Evolutionary conservation across 1,140 invertebrate species (phyloP).

Genomic region (Heliconius eleuchia): DNA sequence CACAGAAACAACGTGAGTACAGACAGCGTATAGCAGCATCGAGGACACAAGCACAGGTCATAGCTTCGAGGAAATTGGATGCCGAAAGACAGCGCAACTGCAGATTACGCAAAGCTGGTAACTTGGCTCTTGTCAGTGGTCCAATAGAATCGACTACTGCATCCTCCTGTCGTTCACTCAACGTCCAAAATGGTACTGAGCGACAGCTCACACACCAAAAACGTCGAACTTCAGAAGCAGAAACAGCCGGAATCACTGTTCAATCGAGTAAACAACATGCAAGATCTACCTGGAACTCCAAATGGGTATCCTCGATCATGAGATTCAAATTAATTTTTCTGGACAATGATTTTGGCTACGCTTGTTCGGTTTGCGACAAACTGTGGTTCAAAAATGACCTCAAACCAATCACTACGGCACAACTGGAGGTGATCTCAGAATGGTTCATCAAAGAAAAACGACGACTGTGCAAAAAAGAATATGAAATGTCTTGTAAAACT

Average conservation of each 20-base stretch:
- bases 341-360: slow-evolving; percentile 53
- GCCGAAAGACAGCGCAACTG: slow-evolving; percentile 43
- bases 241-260: slow-evolving; percentile 39
- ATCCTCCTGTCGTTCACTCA: slow-evolving; percentile 28
- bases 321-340: slow-evolving; percentile 44
- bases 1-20: slow-evolving; percentile 54
- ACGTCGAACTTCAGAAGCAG: slow-evolving; percentile 29
- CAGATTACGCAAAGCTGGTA: slow-evolving; percentile 44
- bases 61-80: slow-evolving; percentile 40
- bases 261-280: slow-evolving; percentile 28
- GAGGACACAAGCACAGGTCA: slow-evolving; percentile 49
- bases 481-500: slow-evolving; percentile 50
- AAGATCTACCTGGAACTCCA: slow-evolving; percentile 47
- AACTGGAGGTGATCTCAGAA: slow-evolving; percentile 51
- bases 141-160: slow-evolving; percentile 37
- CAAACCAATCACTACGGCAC: slow-evolving; percentile 32
- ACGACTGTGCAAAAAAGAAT: slow-evolving; percentile 44
- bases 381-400: slow-evolving; percentile 55
- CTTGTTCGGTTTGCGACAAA: slow-evolving; percentile 52
- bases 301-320: slow-evolving; percentile 47
- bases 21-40: slow-evolving; percentile 51
- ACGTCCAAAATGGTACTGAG: not conserved
- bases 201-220: slow-evolving; percentile 30
- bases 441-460: slow-evolving; percentile 54
- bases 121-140: slow-evolving; percentile 42